These are phyloP conservation scores for Pampusana beccarii DNA, from an alignment of 2,113 vertebrate genomes.

Conservation along the genomic window DNA sequence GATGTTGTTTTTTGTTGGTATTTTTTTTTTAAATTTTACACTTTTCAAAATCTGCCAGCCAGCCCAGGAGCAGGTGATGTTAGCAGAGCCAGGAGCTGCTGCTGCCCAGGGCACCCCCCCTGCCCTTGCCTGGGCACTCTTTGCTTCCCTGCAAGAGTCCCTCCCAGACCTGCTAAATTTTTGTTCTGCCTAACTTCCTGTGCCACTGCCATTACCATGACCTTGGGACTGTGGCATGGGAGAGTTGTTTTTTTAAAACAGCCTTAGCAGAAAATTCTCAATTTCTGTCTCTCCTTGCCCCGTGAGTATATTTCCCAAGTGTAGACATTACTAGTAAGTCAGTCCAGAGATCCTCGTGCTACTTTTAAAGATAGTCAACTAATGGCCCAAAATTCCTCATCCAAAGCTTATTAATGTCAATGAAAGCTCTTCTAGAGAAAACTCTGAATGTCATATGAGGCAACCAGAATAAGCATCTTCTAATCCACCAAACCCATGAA, in stretches of 20 bases:
- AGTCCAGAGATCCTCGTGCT: background rate
- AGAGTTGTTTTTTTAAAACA: background rate
- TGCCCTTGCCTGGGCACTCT: background rate
- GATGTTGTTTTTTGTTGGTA: rapidly evolving
- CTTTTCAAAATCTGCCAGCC: background rate
- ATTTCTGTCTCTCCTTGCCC: background rate
- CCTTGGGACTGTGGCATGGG: background rate
- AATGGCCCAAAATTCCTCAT: background rate
- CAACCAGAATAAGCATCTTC: background rate
- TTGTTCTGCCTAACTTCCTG: background rate
- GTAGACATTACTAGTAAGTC: background rate
- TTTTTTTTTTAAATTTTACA: background rate
- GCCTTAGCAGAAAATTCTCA: background rate
- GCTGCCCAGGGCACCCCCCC: background rate
- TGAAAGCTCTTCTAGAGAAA: background rate
- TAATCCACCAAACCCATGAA: background rate
- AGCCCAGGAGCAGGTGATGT: background rate
- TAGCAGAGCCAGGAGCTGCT: background rate
- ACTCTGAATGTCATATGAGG: background rate
- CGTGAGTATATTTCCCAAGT: background rate
- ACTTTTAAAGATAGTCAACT: background rate
- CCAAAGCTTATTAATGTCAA: background rate
- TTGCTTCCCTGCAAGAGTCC: background rate
- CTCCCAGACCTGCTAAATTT: background rate
- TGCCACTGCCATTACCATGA: background rate